A percentile compares a stretch with the other conserved stretches of the same genome.
Evolutionary conservation across 2,797 vertebrate species (phyloP).

Genomic region (Manis javanica): DNA sequence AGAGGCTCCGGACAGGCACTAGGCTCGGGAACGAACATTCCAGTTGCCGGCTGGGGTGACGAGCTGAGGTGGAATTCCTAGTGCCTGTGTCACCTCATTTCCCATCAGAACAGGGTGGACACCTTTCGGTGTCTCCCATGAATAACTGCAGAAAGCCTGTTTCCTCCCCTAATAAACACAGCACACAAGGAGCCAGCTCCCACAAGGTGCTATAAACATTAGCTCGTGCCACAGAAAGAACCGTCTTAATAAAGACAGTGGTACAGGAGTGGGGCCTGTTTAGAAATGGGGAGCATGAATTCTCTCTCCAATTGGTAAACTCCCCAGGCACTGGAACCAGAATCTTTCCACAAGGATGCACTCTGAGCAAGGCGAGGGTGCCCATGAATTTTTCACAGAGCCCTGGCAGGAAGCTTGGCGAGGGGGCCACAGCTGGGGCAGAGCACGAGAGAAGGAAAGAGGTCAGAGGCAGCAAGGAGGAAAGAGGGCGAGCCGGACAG

Average conservation of each 20-base stretch:
- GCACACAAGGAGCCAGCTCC: background rate
- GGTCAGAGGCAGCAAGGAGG: background rate
- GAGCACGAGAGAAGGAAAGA: background rate
- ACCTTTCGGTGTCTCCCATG: slow-evolving; percentile 17
- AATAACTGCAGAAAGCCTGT: slow-evolving; percentile 47
- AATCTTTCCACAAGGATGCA: background rate
- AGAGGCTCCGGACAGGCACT: background rate
- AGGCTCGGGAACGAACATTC: background rate
- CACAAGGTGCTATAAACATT: background rate
- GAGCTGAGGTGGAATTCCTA: slow-evolving; percentile 37
- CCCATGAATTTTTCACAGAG: background rate
- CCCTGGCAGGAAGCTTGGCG: background rate
- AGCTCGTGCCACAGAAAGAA: background rate
- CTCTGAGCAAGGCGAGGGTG: background rate
- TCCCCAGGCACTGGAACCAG: background rate
- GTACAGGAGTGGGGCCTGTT: rapidly evolving
- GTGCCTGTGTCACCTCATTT: slow-evolving; percentile 36
- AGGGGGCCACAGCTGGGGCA: background rate
- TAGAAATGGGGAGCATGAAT: background rate
- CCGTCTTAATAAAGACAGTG: background rate
- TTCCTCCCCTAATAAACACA: slow-evolving; percentile 47
- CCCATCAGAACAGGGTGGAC: slow-evolving; percentile 64
- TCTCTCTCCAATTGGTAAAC: background rate
- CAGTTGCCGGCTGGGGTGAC: background rate
- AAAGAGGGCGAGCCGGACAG: rapidly evolving